Percentiles rank a stretch among this genome's conserved stretches.
Evolutionary conservation across 2,888 invertebrate genomes (phyloP).

Genomic region (Andrena hattorfiana): DNA sequence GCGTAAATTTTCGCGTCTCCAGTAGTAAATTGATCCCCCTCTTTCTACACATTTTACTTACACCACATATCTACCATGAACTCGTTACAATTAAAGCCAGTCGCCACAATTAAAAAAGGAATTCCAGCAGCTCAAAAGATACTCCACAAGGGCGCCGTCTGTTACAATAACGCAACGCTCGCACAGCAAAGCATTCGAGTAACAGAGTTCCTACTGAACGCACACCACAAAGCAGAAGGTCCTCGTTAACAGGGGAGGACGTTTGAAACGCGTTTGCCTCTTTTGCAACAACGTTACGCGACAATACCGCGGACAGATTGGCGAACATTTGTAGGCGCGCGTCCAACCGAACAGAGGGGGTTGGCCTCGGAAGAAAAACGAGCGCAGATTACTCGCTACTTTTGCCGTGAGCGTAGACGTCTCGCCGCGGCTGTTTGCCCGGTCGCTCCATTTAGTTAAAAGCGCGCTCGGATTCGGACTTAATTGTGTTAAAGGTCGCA

Average conservation of each 20-base stretch:
- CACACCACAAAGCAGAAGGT: neutral
- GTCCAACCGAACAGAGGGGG: neutral
- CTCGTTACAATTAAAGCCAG: too few relatives aligned
- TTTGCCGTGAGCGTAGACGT: slow-evolving; percentile 45
- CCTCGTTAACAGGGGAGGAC: neutral
- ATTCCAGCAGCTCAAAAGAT: too few relatives aligned
- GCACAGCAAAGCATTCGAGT: neutral
- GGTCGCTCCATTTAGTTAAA: slow-evolving; percentile 78
- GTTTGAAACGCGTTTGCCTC: neutral
- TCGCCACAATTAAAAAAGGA: too few relatives aligned
- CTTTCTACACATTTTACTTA: slow-evolving; percentile 6
- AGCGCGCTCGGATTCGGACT: slow-evolving; percentile 71
- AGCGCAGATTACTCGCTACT: slow-evolving; percentile 46
- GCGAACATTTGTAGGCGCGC: slow-evolving; percentile 16
- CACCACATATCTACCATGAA: too few relatives aligned
- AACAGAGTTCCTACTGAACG: slow-evolving; percentile 3
- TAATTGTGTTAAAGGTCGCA: slow-evolving; percentile 66
- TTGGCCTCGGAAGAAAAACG: slow-evolving; percentile 30
- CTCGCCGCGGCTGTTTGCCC: slow-evolving; percentile 58
- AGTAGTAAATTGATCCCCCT: slow-evolving; percentile 41
- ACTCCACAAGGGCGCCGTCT: too few relatives aligned
- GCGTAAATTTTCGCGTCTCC: slow-evolving; percentile 50
- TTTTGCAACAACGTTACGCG: slow-evolving; percentile 15
- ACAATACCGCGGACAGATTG: slow-evolving; percentile 31
- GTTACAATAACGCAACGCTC: neutral